Percentiles rank a stretch among this genome's conserved stretches.
These are phyloP conservation scores for Octodon degus DNA, from an alignment of 2,113 vertebrate genomes.

Conservation along the genomic window DNA sequence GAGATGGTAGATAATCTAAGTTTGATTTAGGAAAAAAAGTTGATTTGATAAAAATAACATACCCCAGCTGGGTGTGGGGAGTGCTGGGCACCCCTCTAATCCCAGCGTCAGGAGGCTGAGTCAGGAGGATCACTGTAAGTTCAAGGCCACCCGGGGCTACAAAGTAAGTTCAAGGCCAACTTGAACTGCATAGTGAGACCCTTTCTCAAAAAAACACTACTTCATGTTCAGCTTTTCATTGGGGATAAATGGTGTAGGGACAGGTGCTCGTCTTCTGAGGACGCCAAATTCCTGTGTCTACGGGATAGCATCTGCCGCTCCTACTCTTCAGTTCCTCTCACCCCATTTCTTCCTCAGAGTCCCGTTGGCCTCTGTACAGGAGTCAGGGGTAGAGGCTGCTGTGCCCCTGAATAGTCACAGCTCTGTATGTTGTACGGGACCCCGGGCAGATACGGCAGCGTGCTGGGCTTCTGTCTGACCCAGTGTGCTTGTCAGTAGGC, in stretches of 20 bases:
- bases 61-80: neutral
- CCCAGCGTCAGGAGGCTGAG: neutral
- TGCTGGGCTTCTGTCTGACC: constrained; percentile 33
- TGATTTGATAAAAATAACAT: constrained; percentile 16
- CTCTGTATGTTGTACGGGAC: neutral
- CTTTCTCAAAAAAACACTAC: too few relatives aligned
- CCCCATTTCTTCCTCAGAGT: neutral
- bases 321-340: constrained; percentile 18
- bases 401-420: constrained; percentile 41
- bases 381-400: neutral
- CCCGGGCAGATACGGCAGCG: neutral
- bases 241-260: neutral
- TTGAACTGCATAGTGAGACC: neutral
- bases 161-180: neutral
- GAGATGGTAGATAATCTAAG: constrained; percentile 29
- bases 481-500: neutral
- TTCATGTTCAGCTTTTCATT: neutral
- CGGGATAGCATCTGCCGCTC: neutral
- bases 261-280: neutral
- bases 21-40: constrained; percentile 22
- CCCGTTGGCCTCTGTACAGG: neutral
- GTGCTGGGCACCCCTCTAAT: neutral
- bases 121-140: neutral
- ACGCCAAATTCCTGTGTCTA: neutral
- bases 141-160: neutral